phyloP scores from a whole-genome alignment of 2,888 invertebrate species.

The Cheilosia variabilis region DNA sequence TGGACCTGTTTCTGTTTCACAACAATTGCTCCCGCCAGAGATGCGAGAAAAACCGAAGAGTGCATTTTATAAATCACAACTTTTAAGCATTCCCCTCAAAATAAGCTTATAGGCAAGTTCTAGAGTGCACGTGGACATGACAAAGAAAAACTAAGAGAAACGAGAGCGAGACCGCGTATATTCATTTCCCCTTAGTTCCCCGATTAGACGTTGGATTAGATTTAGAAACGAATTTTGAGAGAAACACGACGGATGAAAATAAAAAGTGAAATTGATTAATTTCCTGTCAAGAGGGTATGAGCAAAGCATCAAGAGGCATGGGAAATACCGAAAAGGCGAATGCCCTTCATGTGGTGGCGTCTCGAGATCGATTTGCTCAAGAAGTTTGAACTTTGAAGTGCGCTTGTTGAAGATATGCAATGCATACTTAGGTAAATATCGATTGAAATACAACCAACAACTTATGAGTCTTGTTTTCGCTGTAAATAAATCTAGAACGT shows the following conservation, averaged over 20 bases:
- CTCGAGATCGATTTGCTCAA: not conserved
- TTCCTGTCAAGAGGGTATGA: conserved; percentile 25
- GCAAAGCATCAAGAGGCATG: conserved; percentile 1
- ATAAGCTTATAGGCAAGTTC: conserved; percentile 3
- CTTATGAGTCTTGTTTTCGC: no score
- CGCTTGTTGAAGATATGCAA: not conserved
- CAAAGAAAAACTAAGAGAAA: not conserved
- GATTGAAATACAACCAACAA: no score
- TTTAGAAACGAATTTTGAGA: conserved; percentile 17
- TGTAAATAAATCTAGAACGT: no score
- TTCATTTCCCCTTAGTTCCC: conserved; percentile 19
- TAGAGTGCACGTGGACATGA: not conserved
- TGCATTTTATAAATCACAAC: conserved; percentile 25
- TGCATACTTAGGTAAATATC: not conserved
- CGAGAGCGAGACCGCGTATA: conserved; percentile 5
- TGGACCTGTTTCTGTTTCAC: conserved; percentile 52
- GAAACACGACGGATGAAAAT: conserved; percentile 15
- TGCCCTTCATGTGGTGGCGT: conserved; percentile 52
- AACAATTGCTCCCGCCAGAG: conserved; percentile 24
- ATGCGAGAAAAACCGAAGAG: conserved; percentile 9
- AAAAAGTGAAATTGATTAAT: conserved; percentile 69
- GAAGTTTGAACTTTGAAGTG: not conserved
- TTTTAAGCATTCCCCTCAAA: conserved; percentile 7
- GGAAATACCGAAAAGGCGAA: conserved; percentile 37
- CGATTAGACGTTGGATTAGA: not conserved